Conservation (phyloP, 2,113 vertebrate species). For the Solenodon paradoxus region DNA sequence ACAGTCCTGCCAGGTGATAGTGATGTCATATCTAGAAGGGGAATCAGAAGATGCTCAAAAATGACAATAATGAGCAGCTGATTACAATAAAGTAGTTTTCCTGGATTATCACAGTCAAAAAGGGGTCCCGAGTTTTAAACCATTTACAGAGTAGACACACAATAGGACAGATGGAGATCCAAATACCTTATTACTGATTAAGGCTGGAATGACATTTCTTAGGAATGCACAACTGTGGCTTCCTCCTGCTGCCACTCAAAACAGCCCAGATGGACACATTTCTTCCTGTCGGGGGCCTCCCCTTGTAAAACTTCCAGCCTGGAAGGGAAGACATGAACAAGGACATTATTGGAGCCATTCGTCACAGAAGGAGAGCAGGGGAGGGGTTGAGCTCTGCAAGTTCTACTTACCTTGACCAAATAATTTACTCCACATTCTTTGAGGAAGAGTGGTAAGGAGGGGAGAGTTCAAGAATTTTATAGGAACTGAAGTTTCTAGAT, state of each 20-base stretch:
- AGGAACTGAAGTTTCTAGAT: not conserved
- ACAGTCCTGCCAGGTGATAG: not conserved
- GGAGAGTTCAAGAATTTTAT: not conserved
- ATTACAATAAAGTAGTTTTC: not conserved
- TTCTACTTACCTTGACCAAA: not conserved
- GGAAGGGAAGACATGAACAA: not conserved
- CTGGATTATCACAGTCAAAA: not conserved
- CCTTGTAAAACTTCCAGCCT: not conserved
- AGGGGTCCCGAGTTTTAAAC: not conserved
- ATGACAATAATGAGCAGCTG: not conserved
- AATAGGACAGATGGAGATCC: conserved; percentile 19
- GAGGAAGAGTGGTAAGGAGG: not conserved
- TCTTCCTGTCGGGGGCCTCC: not conserved
- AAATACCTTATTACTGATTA: not conserved
- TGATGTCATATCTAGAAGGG: not conserved
- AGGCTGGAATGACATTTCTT: not conserved
- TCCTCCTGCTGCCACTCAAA: not conserved
- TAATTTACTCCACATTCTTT: not conserved
- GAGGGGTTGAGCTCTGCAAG: not conserved
- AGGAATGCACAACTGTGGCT: not conserved
- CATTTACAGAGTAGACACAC: conserved; percentile 9
- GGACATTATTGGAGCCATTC: not conserved
- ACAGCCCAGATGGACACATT: not conserved
- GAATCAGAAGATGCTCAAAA: not conserved
- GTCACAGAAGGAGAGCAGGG: not conserved